Conservation (phyloP, 2,797 vertebrate species). For the Graptemys geographica region DNA sequence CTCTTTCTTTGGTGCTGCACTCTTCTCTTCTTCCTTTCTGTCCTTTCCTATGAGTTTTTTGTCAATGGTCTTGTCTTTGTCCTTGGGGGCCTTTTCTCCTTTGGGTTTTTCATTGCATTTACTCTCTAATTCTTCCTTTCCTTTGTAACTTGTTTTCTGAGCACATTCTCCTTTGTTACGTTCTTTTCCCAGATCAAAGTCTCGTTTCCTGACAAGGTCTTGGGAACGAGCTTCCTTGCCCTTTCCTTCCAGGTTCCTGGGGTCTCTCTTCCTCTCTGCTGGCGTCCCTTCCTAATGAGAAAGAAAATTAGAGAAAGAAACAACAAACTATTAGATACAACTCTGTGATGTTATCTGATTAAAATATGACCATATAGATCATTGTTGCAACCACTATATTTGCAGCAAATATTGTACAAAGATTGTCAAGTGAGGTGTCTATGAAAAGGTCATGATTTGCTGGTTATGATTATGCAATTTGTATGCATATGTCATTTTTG, state of each 20-base stretch:
- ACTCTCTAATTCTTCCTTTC: constrained; percentile 76
- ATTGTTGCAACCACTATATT: too few species aligned
- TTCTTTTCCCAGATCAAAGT: constrained; percentile 75
- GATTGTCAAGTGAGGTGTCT: too few species aligned
- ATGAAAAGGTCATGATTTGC: too few species aligned
- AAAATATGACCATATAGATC: too few species aligned
- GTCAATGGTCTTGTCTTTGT: constrained; percentile 79
- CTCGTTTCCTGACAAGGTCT: constrained; percentile 52
- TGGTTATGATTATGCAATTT: too few species aligned
- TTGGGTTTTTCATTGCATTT: constrained; percentile 75
- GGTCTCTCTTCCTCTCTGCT: constrained; percentile 65
- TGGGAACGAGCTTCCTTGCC: constrained; percentile 63
- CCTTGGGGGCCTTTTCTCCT: constrained; percentile 80
- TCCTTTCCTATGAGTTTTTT: constrained; percentile 78
- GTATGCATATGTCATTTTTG: too few species aligned
- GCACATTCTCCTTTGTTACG: constrained; percentile 79
- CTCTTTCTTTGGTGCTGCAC: constrained; percentile 51
- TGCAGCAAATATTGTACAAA: too few species aligned
- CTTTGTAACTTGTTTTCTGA: constrained; percentile 65
- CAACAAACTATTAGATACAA: background rate
- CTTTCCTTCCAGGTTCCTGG: constrained; percentile 73
- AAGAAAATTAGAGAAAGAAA: constrained; percentile 45
- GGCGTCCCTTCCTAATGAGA: constrained; percentile 76
- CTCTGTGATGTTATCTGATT: too few species aligned
- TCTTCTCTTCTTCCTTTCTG: constrained; percentile 65